phyloP scores from a whole-genome alignment of 1,140 invertebrate species.

The Achroia grisella region DNA sequence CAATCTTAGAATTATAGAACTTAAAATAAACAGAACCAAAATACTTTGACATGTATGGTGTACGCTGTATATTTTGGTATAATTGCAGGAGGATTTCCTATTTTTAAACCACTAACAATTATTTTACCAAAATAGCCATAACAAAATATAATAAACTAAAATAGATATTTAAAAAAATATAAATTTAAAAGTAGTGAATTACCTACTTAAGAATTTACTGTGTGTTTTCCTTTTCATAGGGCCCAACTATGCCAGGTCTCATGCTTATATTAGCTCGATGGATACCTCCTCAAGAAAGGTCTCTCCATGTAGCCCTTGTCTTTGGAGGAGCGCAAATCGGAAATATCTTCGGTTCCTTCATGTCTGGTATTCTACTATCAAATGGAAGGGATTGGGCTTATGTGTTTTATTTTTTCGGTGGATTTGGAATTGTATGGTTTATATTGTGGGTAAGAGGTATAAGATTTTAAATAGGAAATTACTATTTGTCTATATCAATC shows the following conservation, averaged over 20 bases:
- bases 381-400: conserved; percentile 80
- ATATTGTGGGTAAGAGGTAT: conserved; percentile 76
- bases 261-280: conserved; percentile 82
- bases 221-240: conserved; percentile 62
- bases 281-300: conserved; percentile 81
- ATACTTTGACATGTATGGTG: too few species aligned
- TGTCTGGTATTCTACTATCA: conserved; percentile 80
- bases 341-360: conserved; percentile 81
- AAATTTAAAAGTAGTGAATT: too few species aligned
- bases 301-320: conserved; percentile 81
- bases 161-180: too few species aligned
- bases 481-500: too few species aligned
- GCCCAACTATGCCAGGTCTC: conserved; percentile 84
- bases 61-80: too few species aligned
- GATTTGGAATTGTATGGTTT: conserved; percentile 82
- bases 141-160: too few species aligned
- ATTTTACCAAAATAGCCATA: too few species aligned
- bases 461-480: neutral
- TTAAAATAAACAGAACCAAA: too few species aligned
- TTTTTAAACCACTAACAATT: too few species aligned
- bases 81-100: too few species aligned
- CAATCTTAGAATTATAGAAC: too few species aligned
- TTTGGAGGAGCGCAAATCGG: conserved; percentile 81
- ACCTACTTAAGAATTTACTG: too few species aligned
- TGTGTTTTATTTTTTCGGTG: conserved; percentile 90